These are phyloP conservation scores for Brachionus paranguensis DNA, from an alignment of 1,140 invertebrate species.

Conservation along the genomic window DNA sequence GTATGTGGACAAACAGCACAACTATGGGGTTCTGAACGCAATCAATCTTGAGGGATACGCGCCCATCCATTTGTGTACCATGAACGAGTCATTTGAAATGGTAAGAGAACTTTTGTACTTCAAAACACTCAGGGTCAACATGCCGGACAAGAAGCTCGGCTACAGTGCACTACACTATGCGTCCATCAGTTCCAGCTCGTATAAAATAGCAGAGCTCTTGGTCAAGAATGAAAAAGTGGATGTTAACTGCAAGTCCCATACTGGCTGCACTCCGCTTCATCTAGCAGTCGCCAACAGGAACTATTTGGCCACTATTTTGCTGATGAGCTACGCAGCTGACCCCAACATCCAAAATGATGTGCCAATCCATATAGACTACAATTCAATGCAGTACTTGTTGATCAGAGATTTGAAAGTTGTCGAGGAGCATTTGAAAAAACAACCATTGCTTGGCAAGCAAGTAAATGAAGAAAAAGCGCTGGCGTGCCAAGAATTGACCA, in stretches of 20 bases:
- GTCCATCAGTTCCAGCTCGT: neutral
- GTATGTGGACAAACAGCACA: neutral
- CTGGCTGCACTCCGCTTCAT: neutral
- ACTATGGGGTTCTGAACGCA: neutral
- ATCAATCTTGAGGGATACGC: neutral
- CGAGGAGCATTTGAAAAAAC: neutral
- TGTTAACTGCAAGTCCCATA: neutral
- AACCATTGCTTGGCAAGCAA: neutral
- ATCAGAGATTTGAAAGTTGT: neutral
- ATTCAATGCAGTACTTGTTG: neutral
- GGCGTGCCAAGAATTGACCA: neutral
- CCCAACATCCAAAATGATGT: conserved; percentile 15
- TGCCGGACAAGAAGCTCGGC: neutral
- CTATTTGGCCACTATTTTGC: neutral
- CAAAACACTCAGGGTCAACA: neutral
- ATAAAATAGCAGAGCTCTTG: neutral
- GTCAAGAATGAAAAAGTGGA: conserved; percentile 8
- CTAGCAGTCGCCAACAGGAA: neutral
- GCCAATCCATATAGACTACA: neutral
- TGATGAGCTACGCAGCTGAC: neutral
- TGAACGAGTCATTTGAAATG: neutral
- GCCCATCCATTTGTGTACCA: neutral
- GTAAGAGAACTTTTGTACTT: conserved; percentile 2
- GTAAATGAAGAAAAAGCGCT: neutral
- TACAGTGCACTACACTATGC: neutral